Conservation (phyloP, 64 coral and sea anemone genomes). For the Montipora foliosa region DNA sequence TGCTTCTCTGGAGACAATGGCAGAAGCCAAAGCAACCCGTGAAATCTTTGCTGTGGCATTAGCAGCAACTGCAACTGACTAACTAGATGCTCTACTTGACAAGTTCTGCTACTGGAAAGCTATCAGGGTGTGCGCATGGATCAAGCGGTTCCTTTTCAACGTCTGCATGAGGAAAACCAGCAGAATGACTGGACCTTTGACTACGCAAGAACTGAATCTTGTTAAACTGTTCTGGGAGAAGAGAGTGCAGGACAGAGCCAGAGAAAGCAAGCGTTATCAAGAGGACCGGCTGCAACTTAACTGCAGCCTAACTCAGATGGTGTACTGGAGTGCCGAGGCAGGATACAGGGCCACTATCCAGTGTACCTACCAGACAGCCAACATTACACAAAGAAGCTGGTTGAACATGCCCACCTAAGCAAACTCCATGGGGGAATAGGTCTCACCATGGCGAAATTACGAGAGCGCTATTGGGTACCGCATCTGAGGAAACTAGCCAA, state of each 20-base stretch:
- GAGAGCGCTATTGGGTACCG: constrained; percentile 61
- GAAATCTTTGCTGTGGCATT: not conserved
- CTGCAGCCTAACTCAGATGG: not conserved
- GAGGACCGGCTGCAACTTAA: not conserved
- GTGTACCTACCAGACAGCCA: constrained; percentile 40
- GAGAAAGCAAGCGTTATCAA: not conserved
- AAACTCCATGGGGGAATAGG: not conserved
- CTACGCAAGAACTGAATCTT: not conserved
- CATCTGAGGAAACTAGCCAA: constrained; percentile 28
- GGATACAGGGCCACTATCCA: constrained; percentile 20
- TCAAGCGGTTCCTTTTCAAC: too few relatives aligned
- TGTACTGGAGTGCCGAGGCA: constrained; percentile 32
- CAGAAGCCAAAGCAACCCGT: not conserved
- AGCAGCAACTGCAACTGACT: not conserved
- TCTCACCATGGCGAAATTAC: constrained; percentile 47
- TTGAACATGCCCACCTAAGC: constrained; percentile 19
- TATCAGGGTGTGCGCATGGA: not conserved
- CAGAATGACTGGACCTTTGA: too few relatives aligned
- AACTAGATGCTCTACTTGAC: not conserved
- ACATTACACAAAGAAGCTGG: not conserved
- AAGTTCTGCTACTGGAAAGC: not conserved
- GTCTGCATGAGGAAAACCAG: too few relatives aligned
- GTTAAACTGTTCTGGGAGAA: too few relatives aligned
- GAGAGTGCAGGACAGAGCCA: not conserved
- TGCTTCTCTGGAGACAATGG: not conserved